Percentiles rank a stretch among this genome's conserved stretches.
phyloP scores from a whole-genome alignment of 2,888 invertebrate species.

The Perizoma flavofasciatum region DNA sequence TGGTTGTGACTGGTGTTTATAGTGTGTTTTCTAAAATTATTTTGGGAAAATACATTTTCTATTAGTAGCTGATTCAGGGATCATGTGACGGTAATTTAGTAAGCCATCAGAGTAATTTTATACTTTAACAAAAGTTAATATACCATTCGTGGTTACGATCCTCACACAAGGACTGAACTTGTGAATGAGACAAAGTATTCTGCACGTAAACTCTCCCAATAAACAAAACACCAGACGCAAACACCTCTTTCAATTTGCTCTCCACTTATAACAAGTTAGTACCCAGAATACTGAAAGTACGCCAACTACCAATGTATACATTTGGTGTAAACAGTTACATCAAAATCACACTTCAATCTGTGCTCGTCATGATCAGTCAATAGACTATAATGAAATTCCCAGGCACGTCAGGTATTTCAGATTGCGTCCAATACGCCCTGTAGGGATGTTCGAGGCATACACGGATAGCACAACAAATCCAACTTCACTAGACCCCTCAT shows the following conservation, averaged over 20 bases:
- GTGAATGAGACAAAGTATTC: too few relatives aligned
- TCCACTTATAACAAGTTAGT: slow-evolving; percentile 20
- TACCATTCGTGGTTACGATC: too few relatives aligned
- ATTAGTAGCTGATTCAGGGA: too few relatives aligned
- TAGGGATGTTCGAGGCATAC: slow-evolving; percentile 62
- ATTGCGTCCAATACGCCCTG: slow-evolving; percentile 77
- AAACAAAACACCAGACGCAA: not conserved
- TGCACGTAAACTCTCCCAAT: not conserved
- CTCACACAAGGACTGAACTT: too few relatives aligned
- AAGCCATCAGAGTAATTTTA: too few relatives aligned
- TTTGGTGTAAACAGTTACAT: slow-evolving; percentile 16
- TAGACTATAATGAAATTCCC: slow-evolving; percentile 76
- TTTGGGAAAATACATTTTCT: too few relatives aligned
- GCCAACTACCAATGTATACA: slow-evolving; percentile 22
- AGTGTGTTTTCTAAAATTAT: too few relatives aligned
- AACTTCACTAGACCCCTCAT: slow-evolving; percentile 47
- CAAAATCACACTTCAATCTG: slow-evolving; percentile 52
- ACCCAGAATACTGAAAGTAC: slow-evolving; percentile 4
- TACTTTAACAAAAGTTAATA: too few relatives aligned
- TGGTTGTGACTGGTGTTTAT: too few relatives aligned
- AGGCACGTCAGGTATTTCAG: slow-evolving; percentile 74
- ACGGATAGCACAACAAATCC: slow-evolving; percentile 52
- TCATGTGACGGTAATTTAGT: too few relatives aligned
- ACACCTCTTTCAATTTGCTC: slow-evolving; percentile 21
- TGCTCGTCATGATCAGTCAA: slow-evolving; percentile 66